Percentiles rank a stretch among this genome's conserved stretches.
phyloP scores from a whole-genome alignment of 2,113 vertebrate species.

The Lanius collurio region DNA sequence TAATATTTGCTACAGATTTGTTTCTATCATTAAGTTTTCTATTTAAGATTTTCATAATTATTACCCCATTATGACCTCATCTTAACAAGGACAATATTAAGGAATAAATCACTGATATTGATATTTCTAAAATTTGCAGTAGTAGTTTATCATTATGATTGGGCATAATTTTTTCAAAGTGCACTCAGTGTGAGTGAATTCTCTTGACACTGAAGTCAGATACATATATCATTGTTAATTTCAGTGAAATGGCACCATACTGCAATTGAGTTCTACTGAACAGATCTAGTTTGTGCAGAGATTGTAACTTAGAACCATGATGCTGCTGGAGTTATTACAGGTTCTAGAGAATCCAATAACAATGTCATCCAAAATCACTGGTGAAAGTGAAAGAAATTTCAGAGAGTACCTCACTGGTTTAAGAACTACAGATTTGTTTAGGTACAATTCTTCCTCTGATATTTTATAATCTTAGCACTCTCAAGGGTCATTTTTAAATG shows the following conservation, averaged over 20 bases:
- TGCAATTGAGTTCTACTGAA: background rate
- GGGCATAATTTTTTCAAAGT: background rate
- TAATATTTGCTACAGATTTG: background rate
- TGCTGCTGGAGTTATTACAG: background rate
- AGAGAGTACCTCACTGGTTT: background rate
- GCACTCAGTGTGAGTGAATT: background rate
- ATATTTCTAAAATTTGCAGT: background rate
- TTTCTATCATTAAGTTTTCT: background rate
- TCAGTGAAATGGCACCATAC: background rate
- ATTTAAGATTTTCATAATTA: background rate
- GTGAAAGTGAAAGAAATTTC: background rate
- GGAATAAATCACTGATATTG: background rate
- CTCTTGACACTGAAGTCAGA: background rate
- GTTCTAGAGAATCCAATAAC: background rate
- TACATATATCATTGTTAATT: background rate
- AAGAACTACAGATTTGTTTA: background rate
- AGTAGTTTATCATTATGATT: background rate
- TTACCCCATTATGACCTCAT: background rate
- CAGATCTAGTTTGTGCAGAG: background rate
- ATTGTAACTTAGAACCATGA: background rate
- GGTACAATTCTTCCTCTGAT: background rate
- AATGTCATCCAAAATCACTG: background rate
- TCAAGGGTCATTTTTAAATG: background rate
- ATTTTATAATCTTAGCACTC: background rate
- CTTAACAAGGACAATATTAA: background rate